These are phyloP conservation scores for Carollia perspicillata DNA, from an alignment of 2,113 vertebrate genomes.

Conservation along the genomic window DNA sequence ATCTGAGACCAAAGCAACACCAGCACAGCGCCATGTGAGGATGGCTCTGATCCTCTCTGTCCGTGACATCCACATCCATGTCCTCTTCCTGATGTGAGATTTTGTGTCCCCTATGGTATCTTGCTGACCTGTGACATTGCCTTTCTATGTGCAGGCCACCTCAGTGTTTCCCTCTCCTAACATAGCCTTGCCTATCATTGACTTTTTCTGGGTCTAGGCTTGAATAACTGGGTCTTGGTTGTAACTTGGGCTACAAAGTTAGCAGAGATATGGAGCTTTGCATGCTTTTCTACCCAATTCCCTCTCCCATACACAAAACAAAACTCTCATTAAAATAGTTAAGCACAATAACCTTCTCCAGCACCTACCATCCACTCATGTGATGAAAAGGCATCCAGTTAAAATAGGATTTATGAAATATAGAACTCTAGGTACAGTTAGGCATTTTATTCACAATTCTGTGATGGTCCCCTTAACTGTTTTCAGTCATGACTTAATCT, in stretches of 20 bases:
- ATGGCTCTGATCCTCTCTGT: background rate
- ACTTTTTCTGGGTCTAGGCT: background rate
- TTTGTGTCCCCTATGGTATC: background rate
- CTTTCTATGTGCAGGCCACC: background rate
- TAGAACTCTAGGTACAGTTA: constrained; percentile 59
- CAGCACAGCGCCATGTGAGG: accelerated
- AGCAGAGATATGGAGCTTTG: constrained; percentile 22
- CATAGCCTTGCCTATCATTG: background rate
- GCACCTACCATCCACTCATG: constrained; percentile 25
- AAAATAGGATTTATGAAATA: constrained; percentile 58
- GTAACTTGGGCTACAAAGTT: background rate
- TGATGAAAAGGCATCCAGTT: constrained; percentile 17
- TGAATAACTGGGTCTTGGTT: background rate
- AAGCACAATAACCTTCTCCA: constrained; percentile 36
- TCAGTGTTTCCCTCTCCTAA: background rate
- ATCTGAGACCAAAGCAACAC: background rate
- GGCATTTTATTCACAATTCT: constrained; percentile 36
- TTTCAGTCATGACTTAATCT: constrained; percentile 21
- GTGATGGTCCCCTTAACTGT: background rate
- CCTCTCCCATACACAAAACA: constrained; percentile 29
- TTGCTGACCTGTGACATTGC: background rate
- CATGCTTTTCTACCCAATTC: constrained; percentile 41
- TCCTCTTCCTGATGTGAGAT: background rate
- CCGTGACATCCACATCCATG: accelerated
- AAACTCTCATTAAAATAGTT: constrained; percentile 62